phyloP scores from a whole-genome alignment of 2,113 vertebrate genomes.

The Chionomys nivalis region DNA sequence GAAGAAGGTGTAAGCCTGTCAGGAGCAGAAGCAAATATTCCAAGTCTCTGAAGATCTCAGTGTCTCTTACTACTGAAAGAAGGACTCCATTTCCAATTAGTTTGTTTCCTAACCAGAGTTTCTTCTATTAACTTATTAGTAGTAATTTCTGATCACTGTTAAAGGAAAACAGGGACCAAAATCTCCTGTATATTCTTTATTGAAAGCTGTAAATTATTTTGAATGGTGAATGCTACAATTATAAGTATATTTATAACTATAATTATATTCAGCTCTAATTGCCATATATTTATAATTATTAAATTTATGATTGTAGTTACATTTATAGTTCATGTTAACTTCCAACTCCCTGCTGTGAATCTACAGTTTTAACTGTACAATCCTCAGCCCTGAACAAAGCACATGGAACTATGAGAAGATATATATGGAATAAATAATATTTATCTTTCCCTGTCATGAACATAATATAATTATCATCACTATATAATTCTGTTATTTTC shows the following conservation, averaged over 20 bases:
- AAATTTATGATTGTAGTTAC: conserved; percentile 68
- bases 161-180: background rate
- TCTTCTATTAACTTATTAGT: background rate
- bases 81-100: background rate
- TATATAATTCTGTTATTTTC: background rate
- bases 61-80: background rate
- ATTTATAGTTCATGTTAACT: conserved; percentile 67
- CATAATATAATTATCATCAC: background rate
- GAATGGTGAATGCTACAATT: conserved; percentile 62
- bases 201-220: conserved; percentile 62
- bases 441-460: background rate
- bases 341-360: background rate
- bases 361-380: conserved; percentile 32
- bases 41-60: background rate
- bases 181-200: conserved; percentile 38
- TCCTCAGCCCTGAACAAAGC: background rate
- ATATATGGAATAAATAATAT: background rate
- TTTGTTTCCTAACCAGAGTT: background rate
- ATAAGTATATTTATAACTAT: conserved; percentile 64
- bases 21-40: background rate
- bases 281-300: conserved; percentile 66
- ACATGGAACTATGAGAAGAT: background rate
- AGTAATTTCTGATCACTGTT: background rate
- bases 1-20: background rate
- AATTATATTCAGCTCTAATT: conserved; percentile 68